A percentile compares a stretch with the other conserved stretches of the same genome.
These are phyloP conservation scores for Sciurus niger DNA, from an alignment of 2,113 vertebrate genomes.

Conservation along the genomic window DNA sequence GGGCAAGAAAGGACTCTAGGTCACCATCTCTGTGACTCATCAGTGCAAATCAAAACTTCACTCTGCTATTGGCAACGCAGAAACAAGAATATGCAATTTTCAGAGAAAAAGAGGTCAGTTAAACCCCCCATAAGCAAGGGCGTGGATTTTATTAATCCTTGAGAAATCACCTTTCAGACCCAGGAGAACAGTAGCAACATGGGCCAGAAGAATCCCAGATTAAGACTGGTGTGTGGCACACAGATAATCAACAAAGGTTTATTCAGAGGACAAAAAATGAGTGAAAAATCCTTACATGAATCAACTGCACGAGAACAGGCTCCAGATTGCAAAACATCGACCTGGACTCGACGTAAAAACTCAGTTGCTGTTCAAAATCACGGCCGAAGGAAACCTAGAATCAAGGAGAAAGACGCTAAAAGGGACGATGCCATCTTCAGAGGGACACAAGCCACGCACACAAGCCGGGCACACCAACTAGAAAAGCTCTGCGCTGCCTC, in stretches of 20 bases:
- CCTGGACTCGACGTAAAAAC: conserved; percentile 97
- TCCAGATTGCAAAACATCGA: conserved; percentile 98
- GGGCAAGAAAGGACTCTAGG: background rate
- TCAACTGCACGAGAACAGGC: conserved; percentile 95
- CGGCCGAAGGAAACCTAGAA: conserved; percentile 96
- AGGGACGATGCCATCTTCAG: background rate
- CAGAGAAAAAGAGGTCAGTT: background rate
- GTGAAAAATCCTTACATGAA: conserved; percentile 92
- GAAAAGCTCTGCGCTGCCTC: background rate
- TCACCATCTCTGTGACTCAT: background rate
- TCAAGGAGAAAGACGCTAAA: conserved; percentile 46
- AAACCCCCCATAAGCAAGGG: background rate
- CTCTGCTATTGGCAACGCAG: background rate
- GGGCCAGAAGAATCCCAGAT: background rate
- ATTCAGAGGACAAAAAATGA: background rate
- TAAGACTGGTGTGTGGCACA: background rate
- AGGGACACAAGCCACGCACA: background rate
- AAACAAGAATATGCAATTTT: conserved; percentile 1
- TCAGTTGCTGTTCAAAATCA: conserved; percentile 99
- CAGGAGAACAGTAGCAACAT: background rate
- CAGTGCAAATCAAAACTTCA: background rate
- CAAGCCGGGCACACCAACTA: background rate
- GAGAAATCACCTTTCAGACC: background rate
- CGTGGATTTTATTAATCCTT: background rate
- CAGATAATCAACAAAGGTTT: background rate